Percentiles rank a stretch among this genome's conserved stretches.
Evolutionary conservation across 35 echinoderm and acorn worm genomes (phyloP).

Genomic region (Holothuria glaberrima): DNA sequence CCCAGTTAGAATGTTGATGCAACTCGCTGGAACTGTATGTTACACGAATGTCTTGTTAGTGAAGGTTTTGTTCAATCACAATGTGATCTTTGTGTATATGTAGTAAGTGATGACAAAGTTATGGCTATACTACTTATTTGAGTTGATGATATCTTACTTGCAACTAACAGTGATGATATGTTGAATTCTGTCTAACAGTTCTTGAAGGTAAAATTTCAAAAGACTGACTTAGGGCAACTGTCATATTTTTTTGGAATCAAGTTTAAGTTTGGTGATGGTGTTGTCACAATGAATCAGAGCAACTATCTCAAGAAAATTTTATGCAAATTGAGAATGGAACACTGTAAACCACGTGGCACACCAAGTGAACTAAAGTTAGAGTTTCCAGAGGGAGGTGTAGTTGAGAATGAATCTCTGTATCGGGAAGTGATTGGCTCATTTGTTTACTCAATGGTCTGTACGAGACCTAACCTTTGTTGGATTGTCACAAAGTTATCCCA

Average conservation of each 20-base stretch:
- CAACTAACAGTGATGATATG: slow-evolving; percentile 34
- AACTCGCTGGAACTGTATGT: slow-evolving; percentile 61
- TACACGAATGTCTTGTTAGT: slow-evolving; percentile 55
- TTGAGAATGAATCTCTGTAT: slow-evolving; percentile 52
- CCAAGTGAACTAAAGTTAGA: slow-evolving; percentile 57
- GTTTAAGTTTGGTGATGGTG: slow-evolving; percentile 59
- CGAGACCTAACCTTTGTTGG: slow-evolving; percentile 54
- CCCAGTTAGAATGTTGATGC: slow-evolving; percentile 21
- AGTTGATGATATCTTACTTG: slow-evolving; percentile 64
- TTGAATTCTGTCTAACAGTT: slow-evolving; percentile 17
- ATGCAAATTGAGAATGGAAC: slow-evolving; percentile 44
- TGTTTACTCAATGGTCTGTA: slow-evolving; percentile 51
- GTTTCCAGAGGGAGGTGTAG: slow-evolving; percentile 45
- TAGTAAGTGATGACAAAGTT: slow-evolving; percentile 31
- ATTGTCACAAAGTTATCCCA: slow-evolving; percentile 57
- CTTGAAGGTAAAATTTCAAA: slow-evolving; percentile 54
- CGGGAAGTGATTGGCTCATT: slow-evolving; percentile 52
- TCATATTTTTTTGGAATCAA: slow-evolving; percentile 62
- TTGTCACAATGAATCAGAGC: slow-evolving; percentile 51
- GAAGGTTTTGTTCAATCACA: slow-evolving; percentile 53
- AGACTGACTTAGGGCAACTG: slow-evolving; percentile 48
- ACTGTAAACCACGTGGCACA: slow-evolving; percentile 20
- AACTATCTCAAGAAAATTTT: slow-evolving; percentile 47
- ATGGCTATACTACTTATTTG: slow-evolving; percentile 49
- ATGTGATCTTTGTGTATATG: slow-evolving; percentile 38